Evolutionary conservation across 2,797 vertebrate species (phyloP).

Genomic region (Labroides dimidiatus): DNA sequence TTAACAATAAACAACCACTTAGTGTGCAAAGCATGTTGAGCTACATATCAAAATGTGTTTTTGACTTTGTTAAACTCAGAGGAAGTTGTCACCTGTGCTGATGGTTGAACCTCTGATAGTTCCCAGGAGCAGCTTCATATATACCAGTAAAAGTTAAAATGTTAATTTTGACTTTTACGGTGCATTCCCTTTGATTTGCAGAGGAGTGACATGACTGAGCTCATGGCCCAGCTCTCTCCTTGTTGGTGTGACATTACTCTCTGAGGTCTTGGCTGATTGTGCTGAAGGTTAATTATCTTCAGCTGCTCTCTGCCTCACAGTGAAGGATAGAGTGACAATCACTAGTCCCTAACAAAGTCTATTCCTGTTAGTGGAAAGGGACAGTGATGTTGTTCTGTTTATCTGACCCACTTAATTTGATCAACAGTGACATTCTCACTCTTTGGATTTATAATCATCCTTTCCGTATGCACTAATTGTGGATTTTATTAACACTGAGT

Average conservation of each 20-base stretch:
- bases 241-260: slow-evolving; percentile 44
- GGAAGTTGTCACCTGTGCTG: too few relatives aligned
- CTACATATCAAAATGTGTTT: too few relatives aligned
- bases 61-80: too few relatives aligned
- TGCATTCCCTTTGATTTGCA: neutral
- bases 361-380: slow-evolving; percentile 37
- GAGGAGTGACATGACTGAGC: neutral
- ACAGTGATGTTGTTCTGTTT: slow-evolving; percentile 33
- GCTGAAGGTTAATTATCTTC: slow-evolving; percentile 78
- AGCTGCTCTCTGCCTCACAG: slow-evolving; percentile 52
- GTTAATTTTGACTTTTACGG: too few relatives aligned
- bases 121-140: too few relatives aligned
- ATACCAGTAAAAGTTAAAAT: too few relatives aligned
- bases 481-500: neutral
- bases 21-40: too few relatives aligned
- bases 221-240: neutral
- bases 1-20: too few relatives aligned
- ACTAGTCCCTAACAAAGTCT: slow-evolving; percentile 65
- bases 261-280: slow-evolving; percentile 49
- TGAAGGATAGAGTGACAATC: slow-evolving; percentile 57
- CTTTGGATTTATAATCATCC: slow-evolving; percentile 17
- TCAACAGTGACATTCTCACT: slow-evolving; percentile 17
- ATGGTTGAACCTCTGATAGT: too few relatives aligned
- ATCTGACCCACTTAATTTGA: slow-evolving; percentile 54
- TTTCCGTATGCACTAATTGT: slow-evolving; percentile 19